These are phyloP conservation scores for Tromatobia lineatoria DNA, from an alignment of 2,888 invertebrate genomes.

Conservation along the genomic window DNA sequence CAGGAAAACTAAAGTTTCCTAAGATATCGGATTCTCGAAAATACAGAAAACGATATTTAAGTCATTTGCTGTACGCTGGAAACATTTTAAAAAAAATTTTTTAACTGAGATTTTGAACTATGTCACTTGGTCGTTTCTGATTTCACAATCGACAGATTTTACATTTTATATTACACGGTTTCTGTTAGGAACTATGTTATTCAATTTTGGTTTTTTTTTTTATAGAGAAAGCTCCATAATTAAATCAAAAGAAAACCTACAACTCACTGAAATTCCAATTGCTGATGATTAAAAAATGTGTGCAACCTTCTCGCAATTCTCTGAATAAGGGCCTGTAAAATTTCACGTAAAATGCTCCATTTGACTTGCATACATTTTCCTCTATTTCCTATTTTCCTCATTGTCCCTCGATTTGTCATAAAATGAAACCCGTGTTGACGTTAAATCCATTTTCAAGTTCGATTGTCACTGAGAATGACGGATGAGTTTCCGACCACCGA, in stretches of 20 bases:
- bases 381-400: background rate
- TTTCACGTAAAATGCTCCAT: background rate
- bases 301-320: background rate
- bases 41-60: no score
- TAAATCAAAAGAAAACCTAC: background rate
- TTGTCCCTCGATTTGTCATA: background rate
- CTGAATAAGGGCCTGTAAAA: background rate
- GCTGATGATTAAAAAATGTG: background rate
- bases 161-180: no score
- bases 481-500: background rate
- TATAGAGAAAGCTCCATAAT: no score
- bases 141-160: no score
- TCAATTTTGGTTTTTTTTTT: no score
- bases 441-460: conserved; percentile 1
- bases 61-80: no score
- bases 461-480: background rate
- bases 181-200: no score
- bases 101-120: no score
- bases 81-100: no score
- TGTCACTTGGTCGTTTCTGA: no score
- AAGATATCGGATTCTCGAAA: no score
- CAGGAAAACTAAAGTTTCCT: no score
- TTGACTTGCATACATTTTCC: background rate
- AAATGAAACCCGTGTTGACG: background rate
- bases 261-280: background rate